Evolutionary conservation across 2,113 vertebrate genomes (phyloP).

Genomic region (Pseudorasbora parva): DNA sequence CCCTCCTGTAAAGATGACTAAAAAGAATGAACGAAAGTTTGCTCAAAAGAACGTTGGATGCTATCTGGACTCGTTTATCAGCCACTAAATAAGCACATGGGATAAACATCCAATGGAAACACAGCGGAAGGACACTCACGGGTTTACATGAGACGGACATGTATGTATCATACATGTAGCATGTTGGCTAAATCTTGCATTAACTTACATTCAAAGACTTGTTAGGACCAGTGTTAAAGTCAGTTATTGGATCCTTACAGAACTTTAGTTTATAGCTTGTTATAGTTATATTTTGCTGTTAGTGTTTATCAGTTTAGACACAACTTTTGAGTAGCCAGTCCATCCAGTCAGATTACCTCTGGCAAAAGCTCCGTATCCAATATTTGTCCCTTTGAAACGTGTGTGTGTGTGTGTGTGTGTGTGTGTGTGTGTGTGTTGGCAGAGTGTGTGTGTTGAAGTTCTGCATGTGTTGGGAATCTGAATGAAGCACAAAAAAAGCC

Average conservation of each 20-base stretch:
- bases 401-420: background rate
- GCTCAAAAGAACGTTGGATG: background rate
- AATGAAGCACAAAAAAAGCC: conserved; percentile 44
- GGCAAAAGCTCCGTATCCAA: background rate
- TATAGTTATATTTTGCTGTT: background rate
- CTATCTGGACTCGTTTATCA: background rate
- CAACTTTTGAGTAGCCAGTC: conserved; percentile 4
- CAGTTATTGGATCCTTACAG: background rate
- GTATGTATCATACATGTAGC: conserved; percentile 5
- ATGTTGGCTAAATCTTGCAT: background rate
- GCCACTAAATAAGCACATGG: background rate
- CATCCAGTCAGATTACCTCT: conserved; percentile 18
- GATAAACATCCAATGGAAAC: background rate
- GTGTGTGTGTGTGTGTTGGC: background rate
- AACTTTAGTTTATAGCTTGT: background rate
- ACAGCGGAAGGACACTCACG: background rate
- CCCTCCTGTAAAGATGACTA: background rate
- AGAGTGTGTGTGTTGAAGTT: background rate
- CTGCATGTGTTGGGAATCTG: conserved; percentile 45
- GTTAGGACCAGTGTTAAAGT: background rate
- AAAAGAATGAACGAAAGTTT: background rate
- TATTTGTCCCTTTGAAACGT: background rate
- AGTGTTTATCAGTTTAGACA: background rate
- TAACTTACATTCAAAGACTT: background rate
- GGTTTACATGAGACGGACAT: conserved; percentile 23